Evolutionary conservation across 2,888 invertebrate species (phyloP), one percentile per base, ranked within the genome.

Genomic region (Pristionchus exspectatus): DNA sequence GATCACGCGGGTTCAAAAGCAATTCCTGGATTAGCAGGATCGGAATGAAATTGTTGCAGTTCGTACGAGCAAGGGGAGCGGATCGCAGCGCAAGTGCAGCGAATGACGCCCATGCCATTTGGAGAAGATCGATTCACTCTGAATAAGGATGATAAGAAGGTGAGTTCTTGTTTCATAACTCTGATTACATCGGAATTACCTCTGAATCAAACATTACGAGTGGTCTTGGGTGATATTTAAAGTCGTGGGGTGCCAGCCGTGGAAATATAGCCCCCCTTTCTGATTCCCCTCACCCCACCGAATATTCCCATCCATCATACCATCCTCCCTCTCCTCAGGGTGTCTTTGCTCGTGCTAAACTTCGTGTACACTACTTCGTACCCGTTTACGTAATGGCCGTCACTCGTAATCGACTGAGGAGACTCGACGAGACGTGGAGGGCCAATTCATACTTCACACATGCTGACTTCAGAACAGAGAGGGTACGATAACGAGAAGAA

Each of bases 301-400:
- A n/a, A 44, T 81, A n/a, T 30, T 16, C 33, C 18, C 24, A 74
- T 74, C 27, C 21, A 18, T 38, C 21, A 1, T 72, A 72, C 72
- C 72, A 16, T 72, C 30, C 33, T 10, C 18, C 5, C 33, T 74
- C 33, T 81, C 50, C 4, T 50, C 59, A 59, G 84, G 59, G 59
- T 3, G 84, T 85, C 18, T 85, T 85, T 59, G 84, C 84, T 27
- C 59, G 59, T 59, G 59, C 84, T 9, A 85, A 63, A n/a, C 84
- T 85, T 30, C 56, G 84, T 7, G 84, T 85, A 14, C 84, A 85
- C 84, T 85, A 85, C 59, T n/a, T 56, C 59, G 84, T 85, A 30
- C 59, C 84, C n/a, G 81, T 81, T 2, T 18, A 27, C 27, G 81
- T 81, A 27, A 44, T n/a, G n/a, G 44, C 81, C n/a, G 44, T 81